phyloP scores from a whole-genome alignment of 2,797 vertebrate species.

The Rhinella marina region DNA sequence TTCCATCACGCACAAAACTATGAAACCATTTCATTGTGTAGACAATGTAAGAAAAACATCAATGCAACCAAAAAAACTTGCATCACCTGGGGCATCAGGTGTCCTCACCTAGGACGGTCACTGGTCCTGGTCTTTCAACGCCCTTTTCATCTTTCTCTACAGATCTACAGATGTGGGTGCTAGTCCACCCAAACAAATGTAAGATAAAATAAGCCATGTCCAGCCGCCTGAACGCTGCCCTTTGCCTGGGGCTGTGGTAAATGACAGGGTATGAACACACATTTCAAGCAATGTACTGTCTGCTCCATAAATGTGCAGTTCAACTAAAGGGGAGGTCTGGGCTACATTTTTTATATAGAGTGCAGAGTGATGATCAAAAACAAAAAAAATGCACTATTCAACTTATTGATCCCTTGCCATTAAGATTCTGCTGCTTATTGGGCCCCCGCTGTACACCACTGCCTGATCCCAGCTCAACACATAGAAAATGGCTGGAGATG shows the following conservation, averaged over 20 bases:
- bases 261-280: neutral
- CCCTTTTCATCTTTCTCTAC: neutral
- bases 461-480: too few species aligned
- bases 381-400: too few species aligned
- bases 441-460: too few species aligned
- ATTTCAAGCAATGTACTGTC: neutral
- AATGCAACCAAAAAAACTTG: neutral
- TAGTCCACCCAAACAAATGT: neutral
- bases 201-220: neutral
- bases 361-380: too few species aligned
- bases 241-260: neutral
- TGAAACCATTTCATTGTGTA: neutral
- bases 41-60: neutral
- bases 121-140: slow-evolving; percentile 16
- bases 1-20: neutral
- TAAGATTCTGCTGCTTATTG: too few species aligned
- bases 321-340: too few species aligned
- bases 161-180: neutral
- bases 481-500: too few species aligned
- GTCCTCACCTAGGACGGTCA: neutral
- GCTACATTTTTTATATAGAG: too few species aligned
- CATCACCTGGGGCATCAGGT: neutral
- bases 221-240: neutral
- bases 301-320: neutral
- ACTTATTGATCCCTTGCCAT: too few species aligned